A percentile compares a stretch with the other conserved stretches of the same genome.
Conservation (phyloP, 2,113 vertebrate genomes). For the Microtus oregoni region DNA sequence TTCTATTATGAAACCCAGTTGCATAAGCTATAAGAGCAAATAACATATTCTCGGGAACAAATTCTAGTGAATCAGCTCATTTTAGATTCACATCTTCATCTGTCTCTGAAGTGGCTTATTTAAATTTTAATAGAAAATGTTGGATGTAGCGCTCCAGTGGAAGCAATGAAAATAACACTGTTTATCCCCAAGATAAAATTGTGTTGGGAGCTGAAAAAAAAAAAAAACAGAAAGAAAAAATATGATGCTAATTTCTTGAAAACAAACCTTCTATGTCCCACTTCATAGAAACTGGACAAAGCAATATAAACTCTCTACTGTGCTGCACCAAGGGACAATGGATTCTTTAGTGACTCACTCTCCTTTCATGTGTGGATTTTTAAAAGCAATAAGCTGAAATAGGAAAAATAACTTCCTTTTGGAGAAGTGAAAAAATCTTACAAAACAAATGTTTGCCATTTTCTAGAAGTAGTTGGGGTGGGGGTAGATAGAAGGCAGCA, state of each 20-base stretch:
- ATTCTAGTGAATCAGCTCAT: constrained; percentile 81
- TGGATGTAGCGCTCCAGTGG: constrained; percentile 56
- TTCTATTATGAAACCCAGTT: constrained; percentile 78
- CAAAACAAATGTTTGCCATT: constrained; percentile 52
- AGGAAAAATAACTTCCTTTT: constrained; percentile 19
- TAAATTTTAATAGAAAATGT: constrained; percentile 83
- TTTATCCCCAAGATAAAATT: constrained; percentile 79
- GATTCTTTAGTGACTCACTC: constrained; percentile 63
- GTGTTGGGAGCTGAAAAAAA: neutral
- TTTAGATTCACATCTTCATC: constrained; percentile 76
- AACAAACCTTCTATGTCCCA: constrained; percentile 69
- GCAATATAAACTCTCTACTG: constrained; percentile 76
- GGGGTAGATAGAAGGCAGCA: neutral
- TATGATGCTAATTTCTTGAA: constrained; percentile 67
- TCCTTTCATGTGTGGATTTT: constrained; percentile 50
- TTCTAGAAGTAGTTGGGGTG: accelerated
- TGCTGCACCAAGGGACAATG: constrained; percentile 65
- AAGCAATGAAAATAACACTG: constrained; percentile 79
- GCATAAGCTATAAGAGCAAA: constrained; percentile 76
- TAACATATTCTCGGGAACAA: constrained; percentile 76
- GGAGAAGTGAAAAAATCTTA: constrained; percentile 14
- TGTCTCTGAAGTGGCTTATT: constrained; percentile 81
- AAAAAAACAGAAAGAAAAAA: constrained; percentile 37
- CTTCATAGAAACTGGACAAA: constrained; percentile 70
- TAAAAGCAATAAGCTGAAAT: constrained; percentile 57